phyloP scores from a whole-genome alignment of 2,888 invertebrate genomes.

The Pseudanteris insignis region DNA sequence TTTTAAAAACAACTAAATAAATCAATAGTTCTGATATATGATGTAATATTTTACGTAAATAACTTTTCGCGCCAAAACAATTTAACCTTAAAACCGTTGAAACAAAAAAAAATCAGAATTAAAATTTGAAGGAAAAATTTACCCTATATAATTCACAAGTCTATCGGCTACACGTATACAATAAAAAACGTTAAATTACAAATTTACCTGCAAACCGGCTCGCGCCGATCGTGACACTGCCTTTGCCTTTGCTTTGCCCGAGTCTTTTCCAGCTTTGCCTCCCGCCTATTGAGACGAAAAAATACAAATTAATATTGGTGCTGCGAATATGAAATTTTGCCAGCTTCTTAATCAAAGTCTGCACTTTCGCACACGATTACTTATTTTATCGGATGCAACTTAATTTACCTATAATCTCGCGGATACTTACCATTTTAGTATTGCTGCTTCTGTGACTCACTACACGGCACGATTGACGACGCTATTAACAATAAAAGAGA shows the following conservation, averaged over 20 bases:
- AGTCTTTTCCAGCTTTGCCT: slow-evolving; percentile 99
- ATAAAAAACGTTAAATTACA: background rate
- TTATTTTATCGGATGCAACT: slow-evolving; percentile 55
- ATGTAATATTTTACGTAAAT: slow-evolving; percentile 1
- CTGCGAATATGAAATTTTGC: slow-evolving; percentile 71
- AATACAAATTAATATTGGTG: slow-evolving; percentile 69
- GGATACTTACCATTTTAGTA: slow-evolving; percentile 50
- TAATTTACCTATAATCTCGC: slow-evolving; percentile 61
- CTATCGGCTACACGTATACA: too few relatives aligned
- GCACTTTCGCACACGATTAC: slow-evolving; percentile 47
- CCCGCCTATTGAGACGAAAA: slow-evolving; percentile 81
- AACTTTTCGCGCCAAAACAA: slow-evolving; percentile 59
- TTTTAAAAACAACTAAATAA: too few relatives aligned
- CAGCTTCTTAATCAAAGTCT: slow-evolving; percentile 67
- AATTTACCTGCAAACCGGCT: slow-evolving; percentile 94
- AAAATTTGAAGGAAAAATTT: background rate
- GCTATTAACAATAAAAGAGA: slow-evolving; percentile 38
- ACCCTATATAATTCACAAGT: background rate
- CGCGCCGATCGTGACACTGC: slow-evolving; percentile 98
- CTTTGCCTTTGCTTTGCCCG: slow-evolving; percentile 99
- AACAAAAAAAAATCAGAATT: background rate
- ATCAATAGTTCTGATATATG: too few relatives aligned
- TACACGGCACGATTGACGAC: slow-evolving; percentile 29
- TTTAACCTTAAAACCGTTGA: slow-evolving; percentile 48
- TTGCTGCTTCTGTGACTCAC: slow-evolving; percentile 28